Percentiles rank a stretch among this genome's conserved stretches.
phyloP scores from a whole-genome alignment of 2,888 invertebrate genomes.

The Alitta virens region DNA sequence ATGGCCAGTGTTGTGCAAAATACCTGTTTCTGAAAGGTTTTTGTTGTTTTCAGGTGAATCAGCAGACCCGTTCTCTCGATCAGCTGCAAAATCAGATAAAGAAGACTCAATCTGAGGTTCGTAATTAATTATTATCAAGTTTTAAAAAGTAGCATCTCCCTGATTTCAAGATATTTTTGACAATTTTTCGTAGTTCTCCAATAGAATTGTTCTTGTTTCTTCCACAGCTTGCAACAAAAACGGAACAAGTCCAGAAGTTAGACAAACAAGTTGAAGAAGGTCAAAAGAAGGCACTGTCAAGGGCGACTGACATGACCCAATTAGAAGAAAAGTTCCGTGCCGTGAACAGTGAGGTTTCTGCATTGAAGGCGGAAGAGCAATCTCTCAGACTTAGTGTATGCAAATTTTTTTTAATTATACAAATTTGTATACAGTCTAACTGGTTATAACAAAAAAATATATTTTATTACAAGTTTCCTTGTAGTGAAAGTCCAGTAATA shows the following conservation, averaged over 20 bases:
- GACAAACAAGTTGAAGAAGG: constrained; percentile 43
- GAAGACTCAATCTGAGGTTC: constrained; percentile 41
- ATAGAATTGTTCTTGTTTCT: neutral
- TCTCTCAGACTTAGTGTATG: constrained; percentile 45
- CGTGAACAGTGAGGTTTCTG: constrained; percentile 42
- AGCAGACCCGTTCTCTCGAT: constrained; percentile 42
- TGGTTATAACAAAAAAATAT: too few relatives aligned
- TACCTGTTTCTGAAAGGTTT: too few relatives aligned
- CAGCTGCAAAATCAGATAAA: constrained; percentile 41
- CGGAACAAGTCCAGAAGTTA: constrained; percentile 37
- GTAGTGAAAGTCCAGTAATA: too few relatives aligned
- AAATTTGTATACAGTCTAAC: neutral
- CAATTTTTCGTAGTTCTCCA: too few relatives aligned
- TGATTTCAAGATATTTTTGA: too few relatives aligned
- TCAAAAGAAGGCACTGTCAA: constrained; percentile 37
- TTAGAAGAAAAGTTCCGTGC: constrained; percentile 46
- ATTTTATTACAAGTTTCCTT: too few relatives aligned
- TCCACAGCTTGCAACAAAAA: constrained; percentile 40
- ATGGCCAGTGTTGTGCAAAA: too few relatives aligned
- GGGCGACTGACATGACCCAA: constrained; percentile 42
- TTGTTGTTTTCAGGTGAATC: constrained; percentile 37
- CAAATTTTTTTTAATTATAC: too few relatives aligned
- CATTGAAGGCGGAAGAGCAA: constrained; percentile 43
- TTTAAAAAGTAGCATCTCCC: neutral
- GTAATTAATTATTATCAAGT: too few relatives aligned